phyloP scores from a whole-genome alignment of 2,888 invertebrate species.

The Lasioglossum villosulum region DNA sequence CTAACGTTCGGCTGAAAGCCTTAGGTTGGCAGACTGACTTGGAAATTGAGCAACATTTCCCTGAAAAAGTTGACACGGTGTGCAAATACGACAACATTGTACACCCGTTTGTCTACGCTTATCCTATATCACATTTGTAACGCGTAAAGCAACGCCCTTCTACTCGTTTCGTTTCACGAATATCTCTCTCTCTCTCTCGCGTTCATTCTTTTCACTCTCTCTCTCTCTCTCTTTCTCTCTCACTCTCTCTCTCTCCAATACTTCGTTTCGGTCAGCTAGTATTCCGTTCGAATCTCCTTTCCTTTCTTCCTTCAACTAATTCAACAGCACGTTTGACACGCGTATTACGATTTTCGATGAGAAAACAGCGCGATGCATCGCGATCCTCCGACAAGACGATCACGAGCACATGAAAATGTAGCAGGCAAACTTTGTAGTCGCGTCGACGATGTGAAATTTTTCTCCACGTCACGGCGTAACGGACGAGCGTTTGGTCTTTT shows the following conservation, averaged over 20 bases:
- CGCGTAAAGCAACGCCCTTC: conserved; percentile 34
- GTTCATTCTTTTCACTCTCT: not conserved
- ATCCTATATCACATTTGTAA: conserved; percentile 67
- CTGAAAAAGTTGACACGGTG: conserved; percentile 32
- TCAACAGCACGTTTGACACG: not conserved
- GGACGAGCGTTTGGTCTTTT: conserved; percentile 17
- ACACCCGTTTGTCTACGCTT: conserved; percentile 42
- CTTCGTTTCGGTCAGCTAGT: not conserved
- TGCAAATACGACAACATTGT: conserved; percentile 19
- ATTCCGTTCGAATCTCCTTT: not conserved
- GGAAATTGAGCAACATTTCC: conserved; percentile 44
- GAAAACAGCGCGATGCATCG: conserved; percentile 6
- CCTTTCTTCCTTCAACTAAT: not conserved
- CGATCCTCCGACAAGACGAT: conserved; percentile 23
- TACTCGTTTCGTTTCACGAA: not conserved
- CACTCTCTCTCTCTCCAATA: too few relatives aligned
- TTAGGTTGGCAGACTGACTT: conserved; percentile 9
- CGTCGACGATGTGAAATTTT: conserved; percentile 10
- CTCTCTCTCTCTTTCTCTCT: not conserved
- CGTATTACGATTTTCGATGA: conserved; percentile 9
- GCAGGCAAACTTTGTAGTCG: conserved; percentile 26
- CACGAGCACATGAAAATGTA: conserved; percentile 34
- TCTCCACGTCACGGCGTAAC: conserved; percentile 12
- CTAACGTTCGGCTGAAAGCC: conserved; percentile 10
- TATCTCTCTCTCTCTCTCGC: too few relatives aligned